phyloP scores from a whole-genome alignment of 23 tunicate genomes.

The Oikopleura vanhoeffeni region DNA sequence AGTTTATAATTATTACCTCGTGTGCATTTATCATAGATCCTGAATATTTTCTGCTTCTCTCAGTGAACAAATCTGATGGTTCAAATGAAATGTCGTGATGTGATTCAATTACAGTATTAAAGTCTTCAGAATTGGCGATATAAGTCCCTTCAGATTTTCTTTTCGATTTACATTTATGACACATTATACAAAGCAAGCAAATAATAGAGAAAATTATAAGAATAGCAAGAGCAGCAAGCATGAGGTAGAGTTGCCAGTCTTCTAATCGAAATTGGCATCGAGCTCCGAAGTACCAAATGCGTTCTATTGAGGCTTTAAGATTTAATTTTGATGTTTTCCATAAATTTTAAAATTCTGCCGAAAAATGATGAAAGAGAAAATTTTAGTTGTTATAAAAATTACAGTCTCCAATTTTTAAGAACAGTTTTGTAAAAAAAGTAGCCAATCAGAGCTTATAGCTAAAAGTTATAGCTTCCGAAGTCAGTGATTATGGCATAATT shows the following conservation, averaged over 20 bases:
- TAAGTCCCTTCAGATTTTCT: background rate
- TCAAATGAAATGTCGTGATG: no score
- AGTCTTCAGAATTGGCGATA: background rate
- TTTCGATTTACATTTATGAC: background rate
- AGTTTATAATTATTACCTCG: background rate
- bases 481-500: no score
- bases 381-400: no score
- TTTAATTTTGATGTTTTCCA: no score
- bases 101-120: background rate
- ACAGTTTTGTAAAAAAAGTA: no score
- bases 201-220: background rate
- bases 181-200: background rate
- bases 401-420: no score
- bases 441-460: no score
- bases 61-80: background rate
- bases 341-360: no score
- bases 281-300: background rate
- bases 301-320: no score
- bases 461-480: no score
- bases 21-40: background rate
- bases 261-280: background rate
- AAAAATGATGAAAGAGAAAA: no score
- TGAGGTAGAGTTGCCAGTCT: background rate
- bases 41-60: background rate
- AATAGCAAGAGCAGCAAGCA: background rate